phyloP scores from a whole-genome alignment of 2,113 vertebrate species.

The Galemys pyrenaicus region DNA sequence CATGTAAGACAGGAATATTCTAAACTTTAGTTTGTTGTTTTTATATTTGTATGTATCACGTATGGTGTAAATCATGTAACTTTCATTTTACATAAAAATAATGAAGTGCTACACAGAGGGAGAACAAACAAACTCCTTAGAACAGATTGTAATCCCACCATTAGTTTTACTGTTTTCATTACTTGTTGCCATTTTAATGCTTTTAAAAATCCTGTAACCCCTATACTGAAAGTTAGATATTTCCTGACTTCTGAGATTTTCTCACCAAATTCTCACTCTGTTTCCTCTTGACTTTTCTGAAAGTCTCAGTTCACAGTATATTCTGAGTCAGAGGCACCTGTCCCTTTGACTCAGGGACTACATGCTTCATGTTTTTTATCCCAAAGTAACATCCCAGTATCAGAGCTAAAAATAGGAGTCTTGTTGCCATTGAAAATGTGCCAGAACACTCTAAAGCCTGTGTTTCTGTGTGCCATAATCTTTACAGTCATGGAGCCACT shows the following conservation, averaged over 20 bases:
- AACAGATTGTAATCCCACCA: not conserved
- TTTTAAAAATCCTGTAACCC: not conserved
- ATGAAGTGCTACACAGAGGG: not conserved
- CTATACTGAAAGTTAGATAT: not conserved
- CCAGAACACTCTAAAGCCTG: not conserved
- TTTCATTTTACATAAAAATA: slow-evolving; percentile 21
- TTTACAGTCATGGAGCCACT: not conserved
- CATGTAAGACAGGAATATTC: not conserved
- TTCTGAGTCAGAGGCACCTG: not conserved
- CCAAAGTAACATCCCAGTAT: not conserved
- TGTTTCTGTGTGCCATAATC: not conserved
- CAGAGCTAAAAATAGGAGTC: not conserved
- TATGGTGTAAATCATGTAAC: not conserved
- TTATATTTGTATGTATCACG: not conserved
- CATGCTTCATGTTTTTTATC: not conserved
- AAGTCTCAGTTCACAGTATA: not conserved
- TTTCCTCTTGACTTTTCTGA: not conserved
- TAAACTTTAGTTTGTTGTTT: not conserved
- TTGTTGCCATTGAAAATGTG: not conserved
- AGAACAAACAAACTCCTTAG: not conserved
- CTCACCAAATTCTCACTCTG: not conserved
- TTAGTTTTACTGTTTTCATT: not conserved
- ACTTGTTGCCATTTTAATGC: not conserved
- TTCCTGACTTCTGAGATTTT: not conserved
- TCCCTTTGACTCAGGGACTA: not conserved